These are phyloP conservation scores for Acanthoscelides obtectus DNA, from an alignment of 2,888 invertebrate genomes.

Conservation along the genomic window DNA sequence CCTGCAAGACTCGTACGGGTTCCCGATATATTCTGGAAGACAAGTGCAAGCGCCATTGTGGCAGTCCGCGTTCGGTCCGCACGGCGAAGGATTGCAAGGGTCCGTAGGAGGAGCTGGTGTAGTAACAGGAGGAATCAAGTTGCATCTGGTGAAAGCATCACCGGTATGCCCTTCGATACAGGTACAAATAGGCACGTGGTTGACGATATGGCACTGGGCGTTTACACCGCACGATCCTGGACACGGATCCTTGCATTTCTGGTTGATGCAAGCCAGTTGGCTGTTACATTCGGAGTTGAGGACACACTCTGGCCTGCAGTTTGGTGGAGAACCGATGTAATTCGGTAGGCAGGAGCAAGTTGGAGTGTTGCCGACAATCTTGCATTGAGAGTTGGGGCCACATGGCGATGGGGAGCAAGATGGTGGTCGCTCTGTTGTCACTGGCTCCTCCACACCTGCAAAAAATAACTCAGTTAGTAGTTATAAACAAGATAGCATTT, in stretches of 20 bases:
- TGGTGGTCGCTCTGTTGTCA: conserved; percentile 61
- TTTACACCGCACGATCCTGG: conserved; percentile 78
- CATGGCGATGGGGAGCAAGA: conserved; percentile 80
- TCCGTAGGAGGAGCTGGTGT: conserved; percentile 48
- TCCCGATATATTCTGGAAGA: conserved; percentile 59
- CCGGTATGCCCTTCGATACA: conserved; percentile 72
- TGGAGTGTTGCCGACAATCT: conserved; percentile 65
- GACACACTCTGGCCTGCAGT: conserved; percentile 75
- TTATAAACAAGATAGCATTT: too few relatives aligned
- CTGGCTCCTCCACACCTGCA: conserved; percentile 36
- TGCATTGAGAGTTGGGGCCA: conserved; percentile 78
- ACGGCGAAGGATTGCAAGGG: conserved; percentile 68
- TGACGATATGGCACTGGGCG: conserved; percentile 71
- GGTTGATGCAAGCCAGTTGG: conserved; percentile 70
- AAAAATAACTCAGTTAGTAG: conserved; percentile 25
- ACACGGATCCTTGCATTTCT: conserved; percentile 78
- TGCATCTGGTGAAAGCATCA: conserved; percentile 76
- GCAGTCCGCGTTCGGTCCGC: conserved; percentile 69
- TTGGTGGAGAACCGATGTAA: conserved; percentile 73
- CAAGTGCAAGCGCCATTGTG: conserved; percentile 61
- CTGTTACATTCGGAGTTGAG: conserved; percentile 76
- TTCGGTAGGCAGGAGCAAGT: conserved; percentile 77
- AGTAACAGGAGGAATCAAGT: conserved; percentile 48
- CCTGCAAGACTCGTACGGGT: conserved; percentile 64
- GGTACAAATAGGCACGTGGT: conserved; percentile 77